Conservation (phyloP, 2,797 vertebrate species). For the Siniperca undulata region DNA sequence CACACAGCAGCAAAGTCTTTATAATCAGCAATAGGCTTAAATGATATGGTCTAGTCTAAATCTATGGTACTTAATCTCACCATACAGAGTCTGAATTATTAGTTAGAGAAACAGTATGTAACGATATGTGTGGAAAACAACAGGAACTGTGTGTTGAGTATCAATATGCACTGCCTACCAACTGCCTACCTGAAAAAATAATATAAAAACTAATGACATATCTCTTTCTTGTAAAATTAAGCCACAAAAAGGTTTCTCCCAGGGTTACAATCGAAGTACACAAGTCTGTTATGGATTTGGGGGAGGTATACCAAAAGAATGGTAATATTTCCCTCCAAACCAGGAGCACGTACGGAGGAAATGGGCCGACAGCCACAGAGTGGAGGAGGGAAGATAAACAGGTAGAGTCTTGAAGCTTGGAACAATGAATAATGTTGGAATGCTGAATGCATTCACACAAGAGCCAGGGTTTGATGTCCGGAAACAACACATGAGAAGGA, state of each 20-base stretch:
- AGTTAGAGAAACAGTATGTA: not conserved
- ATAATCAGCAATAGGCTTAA: not conserved
- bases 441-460: constrained; percentile 64
- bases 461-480: constrained; percentile 64
- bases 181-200: not conserved
- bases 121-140: not conserved
- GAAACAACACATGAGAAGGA: constrained; percentile 50
- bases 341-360: constrained; percentile 79
- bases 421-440: constrained; percentile 80
- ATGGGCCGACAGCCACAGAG: constrained; percentile 75
- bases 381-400: constrained; percentile 72
- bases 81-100: not conserved
- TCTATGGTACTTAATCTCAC: not conserved
- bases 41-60: not conserved
- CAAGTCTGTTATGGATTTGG: constrained; percentile 30
- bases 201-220: not conserved
- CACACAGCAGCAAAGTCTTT: no score
- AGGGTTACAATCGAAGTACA: not conserved
- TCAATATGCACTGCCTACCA: not conserved
- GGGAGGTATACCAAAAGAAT: constrained; percentile 55
- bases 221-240: constrained; percentile 36
- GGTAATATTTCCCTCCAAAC: constrained; percentile 53
- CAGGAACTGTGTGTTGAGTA: not conserved
- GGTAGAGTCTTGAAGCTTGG: constrained; percentile 57
- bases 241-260: constrained; percentile 12